Base-by-base conservation (phyloP, 2,113 vertebrate species). In the Pelecanus crispus region DNA sequence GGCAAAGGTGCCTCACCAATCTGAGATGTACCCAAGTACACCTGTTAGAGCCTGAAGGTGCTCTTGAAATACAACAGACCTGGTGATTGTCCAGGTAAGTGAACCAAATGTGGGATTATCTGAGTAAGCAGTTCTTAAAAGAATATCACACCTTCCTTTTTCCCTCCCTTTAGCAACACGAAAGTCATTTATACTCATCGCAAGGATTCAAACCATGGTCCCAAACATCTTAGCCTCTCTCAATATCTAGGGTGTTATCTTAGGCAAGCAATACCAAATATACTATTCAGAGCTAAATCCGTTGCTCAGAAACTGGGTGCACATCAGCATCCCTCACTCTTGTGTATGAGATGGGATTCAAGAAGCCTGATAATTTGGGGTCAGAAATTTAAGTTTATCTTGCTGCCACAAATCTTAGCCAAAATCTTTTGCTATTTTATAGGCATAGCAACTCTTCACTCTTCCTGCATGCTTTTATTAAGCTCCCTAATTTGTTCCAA, bases 121-220 rank as follows among this genome's bases (percentile, higher is more conserved):
- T 24, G 17, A 52, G 17, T 32, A 70, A 88, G 12, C 20, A 24
- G 31, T 36, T 70, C 19, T 65, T 58, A 31, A 70, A 70, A 73
- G 32, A 73, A 26, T 62, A 58, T 40, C 17, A 18, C 28, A 53
- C 6, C 11, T 62, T 62, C 20, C 4, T 36, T 72, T 86, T 62
- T 26, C 28, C 77, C 0, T 0, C 9, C n/a, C 53, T 86, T 82
- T 49, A 75, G 36, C 9, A 52, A 34, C 2, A 28, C 2, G 31
- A 14, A 71, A 20, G 5, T 73, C 0, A 2, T 78, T 70, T 52
- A 18, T 32, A 29, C 21, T 49, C 34, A 36, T 34, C 49, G 7
- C 14, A 72, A 49, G 15, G 7, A n/a, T 58, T 59, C 31, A 66
- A 86, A 55, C 4, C 21, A 36, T 19, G 9, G 32, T 63, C 29